Evolutionary conservation across 2,888 invertebrate species (phyloP).

Genomic region (Stenoptilia bipunctidactyla): DNA sequence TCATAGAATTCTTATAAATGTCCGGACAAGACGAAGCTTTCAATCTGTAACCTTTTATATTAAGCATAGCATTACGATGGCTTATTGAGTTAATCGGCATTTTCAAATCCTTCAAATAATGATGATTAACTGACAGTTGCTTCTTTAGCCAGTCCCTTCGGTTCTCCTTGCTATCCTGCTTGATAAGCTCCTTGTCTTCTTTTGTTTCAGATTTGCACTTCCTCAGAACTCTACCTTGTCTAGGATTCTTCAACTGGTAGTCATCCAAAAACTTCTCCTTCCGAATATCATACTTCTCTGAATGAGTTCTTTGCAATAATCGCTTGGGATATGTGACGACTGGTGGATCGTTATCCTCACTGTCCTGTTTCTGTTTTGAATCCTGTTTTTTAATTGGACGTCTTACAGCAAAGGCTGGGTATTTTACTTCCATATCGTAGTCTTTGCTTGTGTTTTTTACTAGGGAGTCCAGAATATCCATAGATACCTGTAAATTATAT

Average conservation of each 20-base stretch:
- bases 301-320: conserved; percentile 37
- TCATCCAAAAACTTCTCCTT: conserved; percentile 27
- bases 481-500: conserved; percentile 71
- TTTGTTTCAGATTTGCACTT: conserved; percentile 36
- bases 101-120: conserved; percentile 79
- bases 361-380: conserved; percentile 13
- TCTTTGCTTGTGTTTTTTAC: conserved; percentile 31
- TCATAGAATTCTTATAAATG: conserved; percentile 91
- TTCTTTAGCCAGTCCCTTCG: conserved; percentile 59
- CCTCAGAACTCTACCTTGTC: conserved; percentile 26
- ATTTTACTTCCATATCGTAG: conserved; percentile 30
- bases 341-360: conserved; percentile 31
- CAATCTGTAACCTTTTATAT: conserved; percentile 83
- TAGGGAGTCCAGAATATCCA: conserved; percentile 74
- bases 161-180: conserved; percentile 53
- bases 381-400: conserved; percentile 10
- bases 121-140: conserved; percentile 70
- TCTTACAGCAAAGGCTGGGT: conserved; percentile 30
- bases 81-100: conserved; percentile 86
- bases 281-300: conserved; percentile 33
- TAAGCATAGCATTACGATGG: conserved; percentile 88
- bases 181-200: conserved; percentile 42
- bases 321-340: conserved; percentile 32
- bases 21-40: conserved; percentile 93
- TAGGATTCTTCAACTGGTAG: conserved; percentile 33